These are phyloP conservation scores for Stenodera caucasica DNA, from an alignment of 2,888 invertebrate genomes.

Conservation along the genomic window DNA sequence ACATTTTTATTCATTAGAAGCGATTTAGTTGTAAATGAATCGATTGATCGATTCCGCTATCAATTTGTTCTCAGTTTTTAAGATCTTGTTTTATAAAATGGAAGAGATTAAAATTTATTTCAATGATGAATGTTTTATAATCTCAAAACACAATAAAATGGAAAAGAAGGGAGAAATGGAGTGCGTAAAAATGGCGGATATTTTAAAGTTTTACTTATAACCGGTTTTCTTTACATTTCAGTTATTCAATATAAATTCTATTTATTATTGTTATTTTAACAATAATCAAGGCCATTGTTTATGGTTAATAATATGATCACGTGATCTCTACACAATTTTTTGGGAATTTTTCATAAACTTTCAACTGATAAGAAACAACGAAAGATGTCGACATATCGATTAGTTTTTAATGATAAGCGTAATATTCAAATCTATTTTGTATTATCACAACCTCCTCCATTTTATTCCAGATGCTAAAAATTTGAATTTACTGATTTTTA, in stretches of 20 bases:
- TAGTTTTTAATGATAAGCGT: background rate
- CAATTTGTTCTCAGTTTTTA: too few species aligned
- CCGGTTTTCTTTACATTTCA: background rate
- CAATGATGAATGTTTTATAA: too few species aligned
- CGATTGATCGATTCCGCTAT: too few species aligned
- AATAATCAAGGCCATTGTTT: constrained; percentile 1
- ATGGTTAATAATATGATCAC: background rate
- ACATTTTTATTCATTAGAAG: too few species aligned
- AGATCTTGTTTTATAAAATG: too few species aligned
- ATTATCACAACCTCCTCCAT: background rate
- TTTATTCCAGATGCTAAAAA: background rate
- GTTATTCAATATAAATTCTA: background rate
- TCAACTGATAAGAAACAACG: background rate
- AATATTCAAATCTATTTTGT: too few species aligned
- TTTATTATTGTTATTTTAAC: background rate
- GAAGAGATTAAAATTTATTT: too few species aligned
- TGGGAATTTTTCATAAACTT: background rate
- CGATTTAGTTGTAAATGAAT: too few species aligned
- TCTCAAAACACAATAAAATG: too few species aligned
- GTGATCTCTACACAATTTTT: background rate
- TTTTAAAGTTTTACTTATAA: background rate
- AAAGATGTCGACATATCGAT: constrained; percentile 3
- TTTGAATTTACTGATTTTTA: background rate
- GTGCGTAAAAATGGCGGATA: background rate
- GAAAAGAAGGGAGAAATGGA: too few species aligned